Percentiles rank a stretch among this genome's conserved stretches.
Conservation (phyloP, 2,888 invertebrate species). For the Pyrochroa serraticornis region DNA sequence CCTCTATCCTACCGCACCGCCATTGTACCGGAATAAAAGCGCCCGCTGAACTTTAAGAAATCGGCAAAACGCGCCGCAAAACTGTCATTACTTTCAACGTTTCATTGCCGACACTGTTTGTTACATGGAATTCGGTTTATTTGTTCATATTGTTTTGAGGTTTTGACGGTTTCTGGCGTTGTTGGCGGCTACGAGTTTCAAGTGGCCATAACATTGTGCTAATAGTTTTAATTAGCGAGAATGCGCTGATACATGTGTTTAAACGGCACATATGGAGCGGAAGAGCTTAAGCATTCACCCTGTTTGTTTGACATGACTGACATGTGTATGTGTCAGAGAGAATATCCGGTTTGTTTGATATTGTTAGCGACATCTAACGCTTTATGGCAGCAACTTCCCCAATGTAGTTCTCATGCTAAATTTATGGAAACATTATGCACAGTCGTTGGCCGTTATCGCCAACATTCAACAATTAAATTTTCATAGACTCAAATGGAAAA, state of each 20-base stretch:
- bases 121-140: too few species aligned
- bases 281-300: slow-evolving; percentile 23
- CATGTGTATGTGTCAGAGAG: slow-evolving; percentile 32
- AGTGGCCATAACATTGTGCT: too few species aligned
- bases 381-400: slow-evolving; percentile 3
- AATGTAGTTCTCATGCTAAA: slow-evolving; percentile 6
- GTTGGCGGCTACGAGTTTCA: too few species aligned
- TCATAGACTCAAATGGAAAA: too few species aligned
- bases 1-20: slow-evolving; percentile 14
- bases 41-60: slow-evolving; percentile 16
- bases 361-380: slow-evolving; percentile 23
- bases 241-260: too few species aligned
- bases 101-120: too few species aligned
- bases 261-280: slow-evolving; percentile 21
- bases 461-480: too few species aligned
- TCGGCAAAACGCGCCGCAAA: background rate
- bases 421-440: background rate
- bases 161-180: too few species aligned
- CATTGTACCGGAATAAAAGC: slow-evolving; percentile 24
- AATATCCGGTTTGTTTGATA: slow-evolving; percentile 31
- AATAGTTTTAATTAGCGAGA: too few species aligned
- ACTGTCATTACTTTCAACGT: too few species aligned
- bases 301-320: slow-evolving; percentile 32
- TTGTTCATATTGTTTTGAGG: too few species aligned
- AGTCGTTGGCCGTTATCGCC: too few species aligned